Conservation (phyloP, 2,113 vertebrate genomes). For the Sula dactylatra region DNA sequence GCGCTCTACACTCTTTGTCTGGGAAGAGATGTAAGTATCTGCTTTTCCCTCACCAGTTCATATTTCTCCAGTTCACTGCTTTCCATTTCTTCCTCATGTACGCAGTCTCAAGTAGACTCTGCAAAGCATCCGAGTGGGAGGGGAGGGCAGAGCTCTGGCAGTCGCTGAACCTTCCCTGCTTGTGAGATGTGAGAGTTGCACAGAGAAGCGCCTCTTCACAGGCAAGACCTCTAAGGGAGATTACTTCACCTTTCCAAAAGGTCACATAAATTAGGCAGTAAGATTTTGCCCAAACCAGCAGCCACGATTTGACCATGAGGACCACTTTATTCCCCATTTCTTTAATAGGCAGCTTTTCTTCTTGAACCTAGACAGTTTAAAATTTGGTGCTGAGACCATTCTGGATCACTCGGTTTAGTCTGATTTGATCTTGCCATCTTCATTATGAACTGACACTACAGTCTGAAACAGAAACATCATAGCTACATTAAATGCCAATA, state of each 20-base stretch:
- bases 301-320: neutral
- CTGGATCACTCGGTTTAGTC: neutral
- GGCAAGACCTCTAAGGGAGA: neutral
- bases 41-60: neutral
- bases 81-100: neutral
- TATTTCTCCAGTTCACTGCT: conserved; percentile 24
- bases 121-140: neutral
- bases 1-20: fast-evolving
- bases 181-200: neutral
- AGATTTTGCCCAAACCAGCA: neutral
- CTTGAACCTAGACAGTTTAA: neutral
- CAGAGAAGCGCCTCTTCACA: neutral
- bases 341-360: neutral
- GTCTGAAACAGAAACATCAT: conserved; percentile 4
- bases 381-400: neutral
- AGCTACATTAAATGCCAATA: conserved; percentile 28
- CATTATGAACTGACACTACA: neutral
- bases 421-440: neutral
- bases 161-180: neutral
- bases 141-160: neutral
- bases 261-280: neutral
- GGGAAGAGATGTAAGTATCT: neutral
- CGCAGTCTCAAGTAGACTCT: neutral
- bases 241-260: neutral
- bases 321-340: neutral